phyloP scores from a whole-genome alignment of 2,888 invertebrate species.

The Prosopocoilus inquinatus region DNA sequence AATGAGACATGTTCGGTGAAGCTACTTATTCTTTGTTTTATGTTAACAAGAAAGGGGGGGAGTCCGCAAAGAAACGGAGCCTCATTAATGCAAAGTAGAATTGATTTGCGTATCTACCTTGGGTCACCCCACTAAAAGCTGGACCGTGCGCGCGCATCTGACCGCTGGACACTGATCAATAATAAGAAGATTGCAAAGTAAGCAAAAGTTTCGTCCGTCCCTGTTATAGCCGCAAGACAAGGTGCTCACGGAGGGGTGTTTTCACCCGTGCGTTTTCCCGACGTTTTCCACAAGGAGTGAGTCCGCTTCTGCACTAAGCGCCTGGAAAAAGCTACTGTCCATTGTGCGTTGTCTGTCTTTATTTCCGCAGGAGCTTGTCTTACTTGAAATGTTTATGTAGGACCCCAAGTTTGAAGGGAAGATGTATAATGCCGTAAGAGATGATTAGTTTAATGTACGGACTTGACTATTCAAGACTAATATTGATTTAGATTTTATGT shows the following conservation, averaged over 20 bases:
- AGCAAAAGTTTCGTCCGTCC: constrained; percentile 48
- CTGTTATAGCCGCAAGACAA: constrained; percentile 26
- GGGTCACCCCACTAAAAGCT: constrained; percentile 26
- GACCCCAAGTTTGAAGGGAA: constrained; percentile 11
- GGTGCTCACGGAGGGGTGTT: constrained; percentile 7
- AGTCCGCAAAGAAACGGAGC: constrained; percentile 12
- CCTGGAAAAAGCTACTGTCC: constrained; percentile 32
- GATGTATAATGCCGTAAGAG: constrained; percentile 42
- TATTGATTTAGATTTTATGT: constrained; percentile 46
- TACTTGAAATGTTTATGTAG: constrained; percentile 41
- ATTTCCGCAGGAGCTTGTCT: constrained; percentile 35
- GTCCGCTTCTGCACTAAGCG: constrained; percentile 19
- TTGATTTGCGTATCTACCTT: constrained; percentile 26
- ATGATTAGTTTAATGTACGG: constrained; percentile 45
- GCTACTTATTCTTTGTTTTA: constrained; percentile 4
- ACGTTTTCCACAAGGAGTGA: constrained; percentile 11
- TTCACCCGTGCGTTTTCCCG: background rate
- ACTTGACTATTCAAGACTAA: constrained; percentile 40
- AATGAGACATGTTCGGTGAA: background rate
- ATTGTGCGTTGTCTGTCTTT: constrained; percentile 35
- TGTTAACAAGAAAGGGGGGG: constrained; percentile 10
- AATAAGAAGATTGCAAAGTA: constrained; percentile 56
- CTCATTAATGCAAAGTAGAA: constrained; percentile 32
- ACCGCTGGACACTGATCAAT: constrained; percentile 54
- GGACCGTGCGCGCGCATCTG: constrained; percentile 52